Conservation (phyloP, 1,140 invertebrate species). For the Branchinecta lynchi region DNA sequence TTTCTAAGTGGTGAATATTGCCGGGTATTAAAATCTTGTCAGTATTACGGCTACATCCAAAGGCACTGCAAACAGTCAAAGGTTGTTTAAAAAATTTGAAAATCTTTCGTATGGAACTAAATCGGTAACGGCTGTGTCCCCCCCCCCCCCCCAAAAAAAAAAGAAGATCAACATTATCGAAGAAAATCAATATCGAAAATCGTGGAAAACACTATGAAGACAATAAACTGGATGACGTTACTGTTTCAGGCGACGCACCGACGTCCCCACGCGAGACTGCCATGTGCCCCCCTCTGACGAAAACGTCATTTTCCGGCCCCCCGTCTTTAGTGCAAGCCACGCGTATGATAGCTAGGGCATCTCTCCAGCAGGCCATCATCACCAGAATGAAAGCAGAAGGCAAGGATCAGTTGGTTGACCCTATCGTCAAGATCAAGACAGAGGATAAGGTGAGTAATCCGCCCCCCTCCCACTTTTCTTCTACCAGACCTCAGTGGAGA, state of each 20-base stretch:
- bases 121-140: too few relatives aligned
- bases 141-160: too few relatives aligned
- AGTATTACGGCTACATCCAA: too few relatives aligned
- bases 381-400: neutral
- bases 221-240: neutral
- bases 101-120: too few relatives aligned
- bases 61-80: too few relatives aligned
- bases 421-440: neutral
- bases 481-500: too few relatives aligned
- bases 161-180: too few relatives aligned
- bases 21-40: too few relatives aligned
- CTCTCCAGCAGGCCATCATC: neutral
- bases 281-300: neutral
- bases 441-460: neutral
- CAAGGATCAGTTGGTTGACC: neutral
- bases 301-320: neutral
- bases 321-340: slow-evolving; percentile 2
- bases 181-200: too few relatives aligned
- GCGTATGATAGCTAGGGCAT: neutral
- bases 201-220: too few relatives aligned
- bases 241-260: neutral
- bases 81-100: too few relatives aligned
- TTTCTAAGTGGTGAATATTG: too few relatives aligned
- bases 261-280: neutral
- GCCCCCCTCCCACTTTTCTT: neutral